A percentile compares a stretch with the other conserved stretches of the same genome.
phyloP scores from a whole-genome alignment of 1,140 invertebrate species.

The Wiebesia pumilae region DNA sequence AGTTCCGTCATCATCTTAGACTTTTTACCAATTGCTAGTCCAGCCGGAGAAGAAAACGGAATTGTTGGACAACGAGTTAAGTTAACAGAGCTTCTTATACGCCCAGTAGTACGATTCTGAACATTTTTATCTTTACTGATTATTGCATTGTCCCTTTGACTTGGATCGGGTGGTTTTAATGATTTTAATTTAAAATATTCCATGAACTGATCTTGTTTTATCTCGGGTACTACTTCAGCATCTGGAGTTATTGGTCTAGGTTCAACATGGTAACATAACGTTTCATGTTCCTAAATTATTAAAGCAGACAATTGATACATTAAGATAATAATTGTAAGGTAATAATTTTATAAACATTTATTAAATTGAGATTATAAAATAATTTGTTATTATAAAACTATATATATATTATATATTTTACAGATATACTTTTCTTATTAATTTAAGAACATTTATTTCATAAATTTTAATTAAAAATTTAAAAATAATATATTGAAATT shows the following conservation, averaged over 20 bases:
- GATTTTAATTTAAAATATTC: constrained; percentile 69
- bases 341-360: not conserved
- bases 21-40: constrained; percentile 73
- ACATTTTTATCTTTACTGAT: constrained; percentile 25
- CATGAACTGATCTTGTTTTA: constrained; percentile 69
- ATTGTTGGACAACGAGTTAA: constrained; percentile 74
- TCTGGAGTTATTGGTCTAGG: constrained; percentile 67
- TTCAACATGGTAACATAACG: constrained; percentile 66
- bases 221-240: constrained; percentile 57
- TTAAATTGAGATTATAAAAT: not conserved
- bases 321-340: not conserved
- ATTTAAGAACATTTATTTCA: not conserved
- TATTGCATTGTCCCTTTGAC: not conserved
- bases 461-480: not conserved
- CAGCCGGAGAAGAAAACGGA: constrained; percentile 78
- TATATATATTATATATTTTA: not conserved
- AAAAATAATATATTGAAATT: not conserved
- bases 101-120: constrained; percentile 68
- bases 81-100: constrained; percentile 72
- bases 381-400: not conserved
- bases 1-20: constrained; percentile 75
- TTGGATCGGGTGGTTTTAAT: constrained; percentile 47
- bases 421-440: not conserved
- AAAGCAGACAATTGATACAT: not conserved
- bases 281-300: constrained; percentile 76